Evolutionary conservation across 2,797 vertebrate species (phyloP).

Genomic region (Labroides dimidiatus): DNA sequence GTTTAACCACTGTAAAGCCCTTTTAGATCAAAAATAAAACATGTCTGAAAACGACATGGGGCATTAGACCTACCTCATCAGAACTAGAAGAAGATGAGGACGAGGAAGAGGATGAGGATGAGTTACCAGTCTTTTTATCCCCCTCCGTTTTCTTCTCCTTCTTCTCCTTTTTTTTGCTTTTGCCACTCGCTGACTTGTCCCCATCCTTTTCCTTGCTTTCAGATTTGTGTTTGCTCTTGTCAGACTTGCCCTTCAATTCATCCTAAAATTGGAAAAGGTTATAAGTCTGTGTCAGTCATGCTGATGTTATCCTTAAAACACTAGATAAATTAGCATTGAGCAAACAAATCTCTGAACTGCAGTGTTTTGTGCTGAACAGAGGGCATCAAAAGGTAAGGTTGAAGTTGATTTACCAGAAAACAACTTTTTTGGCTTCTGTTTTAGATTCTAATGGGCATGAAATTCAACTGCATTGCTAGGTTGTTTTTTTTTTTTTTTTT

Average conservation of each 20-base stretch:
- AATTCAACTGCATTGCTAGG: not conserved
- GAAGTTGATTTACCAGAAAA: not conserved
- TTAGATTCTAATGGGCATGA: no score
- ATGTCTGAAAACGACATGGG: not conserved
- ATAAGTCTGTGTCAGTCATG: not conserved
- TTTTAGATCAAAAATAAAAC: not conserved
- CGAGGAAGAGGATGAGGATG: slow-evolving; percentile 2
- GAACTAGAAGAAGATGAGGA: slow-evolving; percentile 61
- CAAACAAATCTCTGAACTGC: not conserved
- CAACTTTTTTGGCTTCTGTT: not conserved
- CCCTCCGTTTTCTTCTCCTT: not conserved
- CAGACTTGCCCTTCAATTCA: slow-evolving; percentile 7
- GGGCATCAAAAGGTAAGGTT: no score
- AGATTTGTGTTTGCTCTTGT: slow-evolving; percentile 28
- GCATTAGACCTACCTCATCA: slow-evolving; percentile 38
- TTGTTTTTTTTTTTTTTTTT: not conserved
- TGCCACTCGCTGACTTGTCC: not conserved
- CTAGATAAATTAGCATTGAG: not conserved
- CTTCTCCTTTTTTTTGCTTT: slow-evolving; percentile 20
- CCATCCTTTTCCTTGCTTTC: slow-evolving; percentile 6
- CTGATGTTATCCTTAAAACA: not conserved
- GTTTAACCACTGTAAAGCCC: not conserved
- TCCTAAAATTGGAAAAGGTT: slow-evolving; percentile 1
- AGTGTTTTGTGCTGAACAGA: not conserved
- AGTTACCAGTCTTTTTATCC: not conserved